Evolutionary conservation across 2,888 invertebrate species (phyloP), one percentile per base, ranked within the genome.

Genomic region (Adineta ricciae): DNA sequence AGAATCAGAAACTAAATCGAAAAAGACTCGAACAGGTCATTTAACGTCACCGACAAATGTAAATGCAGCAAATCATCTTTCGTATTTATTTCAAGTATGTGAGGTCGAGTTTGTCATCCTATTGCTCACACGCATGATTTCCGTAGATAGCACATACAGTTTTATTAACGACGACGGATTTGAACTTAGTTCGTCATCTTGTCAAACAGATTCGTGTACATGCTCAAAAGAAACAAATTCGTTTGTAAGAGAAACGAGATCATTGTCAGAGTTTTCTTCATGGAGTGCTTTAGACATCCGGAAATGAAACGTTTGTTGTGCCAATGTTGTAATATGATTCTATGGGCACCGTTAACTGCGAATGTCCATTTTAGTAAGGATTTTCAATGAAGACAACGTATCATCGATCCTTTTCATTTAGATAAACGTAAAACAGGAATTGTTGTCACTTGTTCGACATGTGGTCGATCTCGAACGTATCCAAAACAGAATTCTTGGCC

Each of bases 11-110:
- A 41, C 38, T 38, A 78, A 78, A 78, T n/a, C 38, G 1, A 41
- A 78, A 24, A 38, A 38, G 41, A n/a, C 19, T n/a, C 41, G 41
- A 8, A 78, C 78, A 78, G 41, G 41, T n/a, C 41, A 41, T 78
- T 78, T 78, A 41, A 41, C 41, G 41, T 78, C 78, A 78, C 41
- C 78, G 21, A 78, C 41, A 78, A 38, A 38, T 78, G 19, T 78
- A 41, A 78, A n/a, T 41, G 78, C 78, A 41, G 78, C 41, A 41
- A 38, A 78, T 78, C 78, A 78, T 78, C 78, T 78, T 24, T 78
- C 78, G 8, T 78, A 78, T 41, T 38, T 78, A 78, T 78, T 78
- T 78, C 78, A 78, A 78, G 78, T 78, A 19, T 41, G 78, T 21
- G 8, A 14, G 2, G 27, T 64, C n/a, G n/a, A n/a, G n/a, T n/a